A percentile compares a stretch with the other conserved stretches of the same genome.
These are phyloP conservation scores for Ageneiosus marmoratus DNA, from an alignment of 2,113 vertebrate genomes.

Conservation along the genomic window DNA sequence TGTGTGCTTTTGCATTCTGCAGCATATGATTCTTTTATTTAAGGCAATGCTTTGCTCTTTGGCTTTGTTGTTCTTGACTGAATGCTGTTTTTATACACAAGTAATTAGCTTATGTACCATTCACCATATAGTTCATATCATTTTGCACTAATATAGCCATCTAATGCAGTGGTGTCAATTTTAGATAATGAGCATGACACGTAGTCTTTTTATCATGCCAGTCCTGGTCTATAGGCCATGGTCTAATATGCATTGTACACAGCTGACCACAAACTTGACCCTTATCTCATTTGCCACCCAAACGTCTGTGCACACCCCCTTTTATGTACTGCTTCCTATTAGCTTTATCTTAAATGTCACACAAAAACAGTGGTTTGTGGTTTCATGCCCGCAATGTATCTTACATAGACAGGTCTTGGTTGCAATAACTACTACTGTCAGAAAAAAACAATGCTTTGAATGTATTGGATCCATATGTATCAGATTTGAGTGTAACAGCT, in stretches of 20 bases:
- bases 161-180: background rate
- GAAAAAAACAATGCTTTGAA: background rate
- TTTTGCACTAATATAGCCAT: background rate
- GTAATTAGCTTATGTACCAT: background rate
- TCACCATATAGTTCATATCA: background rate
- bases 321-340: background rate
- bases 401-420: too few species aligned
- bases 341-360: background rate
- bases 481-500: background rate
- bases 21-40: conserved; percentile 7
- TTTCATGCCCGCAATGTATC: too few species aligned
- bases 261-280: background rate
- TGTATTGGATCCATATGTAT: too few species aligned
- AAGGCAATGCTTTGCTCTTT: background rate
- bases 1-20: background rate
- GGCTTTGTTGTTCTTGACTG: background rate
- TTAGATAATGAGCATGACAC: background rate
- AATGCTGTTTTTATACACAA: background rate
- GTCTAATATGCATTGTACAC: background rate
- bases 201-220: background rate
- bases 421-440: too few species aligned
- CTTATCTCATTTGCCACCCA: background rate
- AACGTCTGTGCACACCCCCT: background rate
- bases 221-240: background rate
- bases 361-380: background rate